These are phyloP conservation scores for Acleris sparsana DNA, from an alignment of 2,888 invertebrate genomes.

Conservation along the genomic window DNA sequence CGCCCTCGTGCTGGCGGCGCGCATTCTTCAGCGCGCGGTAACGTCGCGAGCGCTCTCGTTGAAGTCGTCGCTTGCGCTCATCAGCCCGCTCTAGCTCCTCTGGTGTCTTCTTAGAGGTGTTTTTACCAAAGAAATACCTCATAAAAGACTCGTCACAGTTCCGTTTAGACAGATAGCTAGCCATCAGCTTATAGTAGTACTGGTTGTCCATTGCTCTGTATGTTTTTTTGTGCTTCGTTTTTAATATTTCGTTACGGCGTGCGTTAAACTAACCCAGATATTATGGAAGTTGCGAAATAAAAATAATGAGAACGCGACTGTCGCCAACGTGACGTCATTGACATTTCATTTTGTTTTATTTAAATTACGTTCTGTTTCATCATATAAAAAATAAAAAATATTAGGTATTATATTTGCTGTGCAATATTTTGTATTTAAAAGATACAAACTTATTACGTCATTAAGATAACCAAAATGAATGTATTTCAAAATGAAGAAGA, in stretches of 20 bases:
- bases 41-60: conserved; percentile 72
- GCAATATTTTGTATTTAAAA: background rate
- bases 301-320: conserved; percentile 75
- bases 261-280: conserved; percentile 50
- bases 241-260: conserved; percentile 34
- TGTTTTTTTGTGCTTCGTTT: conserved; percentile 14
- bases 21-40: conserved; percentile 77
- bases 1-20: conserved; percentile 71
- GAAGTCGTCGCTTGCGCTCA: conserved; percentile 73
- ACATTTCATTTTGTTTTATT: conserved; percentile 46
- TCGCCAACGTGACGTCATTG: conserved; percentile 71
- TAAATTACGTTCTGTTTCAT: conserved; percentile 24
- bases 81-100: conserved; percentile 77
- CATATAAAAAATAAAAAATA: too few relatives aligned
- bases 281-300: conserved; percentile 75
- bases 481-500: too few relatives aligned
- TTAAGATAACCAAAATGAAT: too few relatives aligned
- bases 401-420: too few relatives aligned
- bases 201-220: conserved; percentile 70
- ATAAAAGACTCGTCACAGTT: conserved; percentile 81
- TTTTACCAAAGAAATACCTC: conserved; percentile 79
- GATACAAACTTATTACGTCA: background rate
- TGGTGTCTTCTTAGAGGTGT: conserved; percentile 72
- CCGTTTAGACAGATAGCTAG: conserved; percentile 76
- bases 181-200: conserved; percentile 79